Evolutionary conservation across 2,888 invertebrate genomes (phyloP), one percentile per base, ranked within the genome.

Genomic region (Scaptomyza reducta): DNA sequence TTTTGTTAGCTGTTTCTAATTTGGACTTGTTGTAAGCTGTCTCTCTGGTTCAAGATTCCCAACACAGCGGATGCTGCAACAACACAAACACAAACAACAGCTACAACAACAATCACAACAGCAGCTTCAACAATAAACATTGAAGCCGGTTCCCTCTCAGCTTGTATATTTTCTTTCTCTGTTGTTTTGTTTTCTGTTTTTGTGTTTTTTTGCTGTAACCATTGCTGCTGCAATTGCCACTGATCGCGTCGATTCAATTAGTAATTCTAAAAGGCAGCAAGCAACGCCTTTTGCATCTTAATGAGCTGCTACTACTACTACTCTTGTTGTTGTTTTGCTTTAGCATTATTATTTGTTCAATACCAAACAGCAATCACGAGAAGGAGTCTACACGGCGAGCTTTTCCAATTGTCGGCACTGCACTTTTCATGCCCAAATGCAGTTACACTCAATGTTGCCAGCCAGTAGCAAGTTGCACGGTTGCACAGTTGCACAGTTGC

Each of bases 221-320:
- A 56, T 46, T 54, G 71, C 83, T 67, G 83, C 76, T 77, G 81
- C 81, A 81, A 80, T 76, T 81, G 82, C 88, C 87, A 77, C 81
- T 84, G 87, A 90, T 89, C 88, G 91, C 91, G 90, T 90, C 90
- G 90, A 88, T 90, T 91, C 91, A 91, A 91, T 91, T 91, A 91
- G 90, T 90, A 88, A 91, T 91, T 91, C 91, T 85, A 82, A 89
- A 90, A 90, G 90, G 90, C 88, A 82, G 78, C 87, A 87, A 78
- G 84, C 79, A 87, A 88, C 84, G 89, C 81, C 80, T 89, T 87
- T 87, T 90, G 91, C 89, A 91, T 91, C 89, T 88, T 88, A 89
- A 91, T 90, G 50, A 50, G 50, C 38, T 9, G 16, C 50, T 38
- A 14, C 38, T 14, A 14, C 14, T 14, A 35, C 35, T 38, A 38